These are phyloP conservation scores for Acrocephalus scirpaceus DNA, from an alignment of 2,797 vertebrate genomes.

Conservation along the genomic window DNA sequence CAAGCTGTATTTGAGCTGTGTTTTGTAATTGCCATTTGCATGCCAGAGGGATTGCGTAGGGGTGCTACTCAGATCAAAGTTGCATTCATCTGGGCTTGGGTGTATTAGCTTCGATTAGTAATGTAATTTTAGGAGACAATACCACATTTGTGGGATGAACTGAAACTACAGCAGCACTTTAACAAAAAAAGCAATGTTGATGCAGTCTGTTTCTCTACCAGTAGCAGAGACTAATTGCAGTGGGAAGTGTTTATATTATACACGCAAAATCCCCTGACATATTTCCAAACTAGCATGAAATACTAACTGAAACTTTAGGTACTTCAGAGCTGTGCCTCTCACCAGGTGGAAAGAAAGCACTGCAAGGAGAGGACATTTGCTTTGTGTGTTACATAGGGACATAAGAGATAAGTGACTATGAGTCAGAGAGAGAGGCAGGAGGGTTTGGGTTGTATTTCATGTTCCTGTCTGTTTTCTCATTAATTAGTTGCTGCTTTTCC, in stretches of 20 bases:
- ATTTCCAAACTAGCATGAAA: conserved; percentile 2
- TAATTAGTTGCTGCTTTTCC: not conserved
- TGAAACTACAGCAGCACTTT: not conserved
- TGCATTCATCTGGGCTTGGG: conserved; percentile 35
- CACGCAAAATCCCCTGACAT: not conserved
- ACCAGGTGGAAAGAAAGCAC: not conserved
- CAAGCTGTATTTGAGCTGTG: conserved; percentile 33
- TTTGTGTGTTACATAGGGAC: not conserved
- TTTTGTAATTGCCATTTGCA: conserved; percentile 55
- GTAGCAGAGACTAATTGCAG: conserved; percentile 12
- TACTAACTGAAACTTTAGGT: not conserved
- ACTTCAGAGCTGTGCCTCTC: not conserved
- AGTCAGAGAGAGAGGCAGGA: not conserved
- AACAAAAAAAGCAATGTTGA: not conserved
- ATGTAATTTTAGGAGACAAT: conserved; percentile 61
- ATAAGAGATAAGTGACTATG: not conserved
- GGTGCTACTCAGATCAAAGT: conserved; percentile 51
- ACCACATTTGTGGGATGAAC: conserved; percentile 36
- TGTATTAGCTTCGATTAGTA: conserved; percentile 58
- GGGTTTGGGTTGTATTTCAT: not conserved
- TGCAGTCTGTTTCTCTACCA: not conserved
- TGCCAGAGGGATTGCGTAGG: conserved; percentile 59
- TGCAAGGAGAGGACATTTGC: not conserved
- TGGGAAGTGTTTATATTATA: not conserved
- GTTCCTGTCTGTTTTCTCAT: not conserved